Evolutionary conservation across 1,140 invertebrate genomes (phyloP).

Genomic region (Drosophila bocqueti): DNA sequence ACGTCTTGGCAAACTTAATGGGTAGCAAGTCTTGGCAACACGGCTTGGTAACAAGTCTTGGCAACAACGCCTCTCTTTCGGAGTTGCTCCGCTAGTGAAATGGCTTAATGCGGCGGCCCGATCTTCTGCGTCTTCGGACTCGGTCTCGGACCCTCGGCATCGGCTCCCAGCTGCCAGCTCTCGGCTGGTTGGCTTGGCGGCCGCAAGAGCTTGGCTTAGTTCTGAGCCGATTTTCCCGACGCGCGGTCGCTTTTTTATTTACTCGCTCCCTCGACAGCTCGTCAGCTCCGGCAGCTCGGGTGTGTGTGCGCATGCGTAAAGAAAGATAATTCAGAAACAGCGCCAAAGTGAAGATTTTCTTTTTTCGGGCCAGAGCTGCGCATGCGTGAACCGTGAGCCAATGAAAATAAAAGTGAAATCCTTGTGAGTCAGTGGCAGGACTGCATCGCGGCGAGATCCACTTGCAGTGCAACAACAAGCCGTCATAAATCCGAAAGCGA

Average conservation of each 20-base stretch:
- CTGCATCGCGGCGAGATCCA: slow-evolving; percentile 5
- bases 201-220: slow-evolving; percentile 73
- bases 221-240: slow-evolving; percentile 77
- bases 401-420: slow-evolving; percentile 80
- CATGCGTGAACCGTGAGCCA: slow-evolving; percentile 57
- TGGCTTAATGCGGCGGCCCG: slow-evolving; percentile 22
- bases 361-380: slow-evolving; percentile 57
- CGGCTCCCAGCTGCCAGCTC: slow-evolving; percentile 30
- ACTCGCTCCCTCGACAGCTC: slow-evolving; percentile 18
- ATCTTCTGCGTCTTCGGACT: slow-evolving; percentile 47
- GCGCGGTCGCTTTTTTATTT: slow-evolving; percentile 62
- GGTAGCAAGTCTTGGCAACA: not conserved
- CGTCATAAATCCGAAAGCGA: slow-evolving; percentile 61
- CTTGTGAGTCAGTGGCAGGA: slow-evolving; percentile 60
- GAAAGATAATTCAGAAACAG: slow-evolving; percentile 24
- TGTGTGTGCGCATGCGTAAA: slow-evolving; percentile 40
- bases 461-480: slow-evolving; percentile 23
- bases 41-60: not conserved
- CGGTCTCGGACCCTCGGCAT: slow-evolving; percentile 24
- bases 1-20: not conserved
- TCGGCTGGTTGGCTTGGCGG: slow-evolving; percentile 35
- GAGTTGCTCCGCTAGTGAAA: slow-evolving; percentile 52
- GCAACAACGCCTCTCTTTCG: slow-evolving; percentile 27
- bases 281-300: not conserved
- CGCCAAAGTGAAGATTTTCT: slow-evolving; percentile 56